Evolutionary conservation across 2,888 invertebrate species (phyloP).

Genomic region (Mythimna lalbum): DNA sequence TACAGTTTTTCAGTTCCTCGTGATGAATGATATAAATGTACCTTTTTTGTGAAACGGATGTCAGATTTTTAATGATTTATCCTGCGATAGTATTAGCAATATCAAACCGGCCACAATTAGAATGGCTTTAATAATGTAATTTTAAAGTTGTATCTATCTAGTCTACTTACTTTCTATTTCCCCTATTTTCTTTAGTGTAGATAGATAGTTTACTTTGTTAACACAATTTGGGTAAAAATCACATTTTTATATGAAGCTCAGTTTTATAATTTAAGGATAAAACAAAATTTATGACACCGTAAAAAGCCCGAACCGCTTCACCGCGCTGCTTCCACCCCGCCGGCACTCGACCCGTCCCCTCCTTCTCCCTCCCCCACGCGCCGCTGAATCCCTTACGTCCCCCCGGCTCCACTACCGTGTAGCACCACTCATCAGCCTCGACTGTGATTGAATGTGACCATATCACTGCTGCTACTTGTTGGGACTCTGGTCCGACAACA

Average conservation of each 20-base stretch:
- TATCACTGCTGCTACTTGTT: constrained; percentile 71
- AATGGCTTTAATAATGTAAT: constrained; percentile 12
- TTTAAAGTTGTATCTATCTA: constrained; percentile 3
- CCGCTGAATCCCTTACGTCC: constrained; percentile 48
- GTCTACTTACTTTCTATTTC: constrained; percentile 1
- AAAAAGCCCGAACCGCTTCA: constrained; percentile 82
- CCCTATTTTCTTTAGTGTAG: constrained; percentile 11
- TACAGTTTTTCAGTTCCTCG: constrained; percentile 38
- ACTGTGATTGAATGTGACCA: constrained; percentile 72
- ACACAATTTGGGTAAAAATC: constrained; percentile 36
- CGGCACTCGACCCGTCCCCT: constrained; percentile 74
- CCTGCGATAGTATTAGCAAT: constrained; percentile 9
- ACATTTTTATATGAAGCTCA: constrained; percentile 47
- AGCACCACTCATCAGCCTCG: constrained; percentile 86
- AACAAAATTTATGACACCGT: constrained; percentile 73
- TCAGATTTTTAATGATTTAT: constrained; percentile 22
- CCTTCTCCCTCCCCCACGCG: constrained; percentile 52
- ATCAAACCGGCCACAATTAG: constrained; percentile 13
- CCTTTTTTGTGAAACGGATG: constrained; percentile 14
- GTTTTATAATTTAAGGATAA: constrained; percentile 68
- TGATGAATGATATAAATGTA: constrained; percentile 31
- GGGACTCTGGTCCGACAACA: constrained; percentile 60
- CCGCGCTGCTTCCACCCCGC: constrained; percentile 80
- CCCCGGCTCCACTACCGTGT: constrained; percentile 76
- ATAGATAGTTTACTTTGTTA: constrained; percentile 37